Evolutionary conservation across 2,797 vertebrate genomes (phyloP), one percentile per base, ranked within the genome.

Genomic region (Odontamblyopus lacepedii): DNA sequence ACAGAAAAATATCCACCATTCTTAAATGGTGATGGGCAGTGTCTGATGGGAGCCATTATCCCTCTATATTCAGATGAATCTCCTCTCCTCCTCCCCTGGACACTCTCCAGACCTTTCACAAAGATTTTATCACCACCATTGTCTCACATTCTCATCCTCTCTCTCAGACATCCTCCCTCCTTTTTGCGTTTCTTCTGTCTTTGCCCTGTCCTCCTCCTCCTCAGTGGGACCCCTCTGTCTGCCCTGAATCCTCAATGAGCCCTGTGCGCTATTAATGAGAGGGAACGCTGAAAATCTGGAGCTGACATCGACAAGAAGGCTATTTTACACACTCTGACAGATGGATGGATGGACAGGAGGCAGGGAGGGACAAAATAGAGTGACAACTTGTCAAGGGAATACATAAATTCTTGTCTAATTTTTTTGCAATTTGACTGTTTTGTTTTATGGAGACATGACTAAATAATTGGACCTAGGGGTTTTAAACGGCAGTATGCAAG

Each of bases 261-360:
- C 62, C 70, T 78, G 67, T 92, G 84, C 83, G 89, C 82, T 80
- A 88, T 88, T 88, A 86, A 90, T 91, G 85, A 87, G 79, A 72
- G 72, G 73, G 75, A 82, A 79, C 18, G 76, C 78, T 80, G 79
- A 81, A 85, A 76, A 71, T 80, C 64, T 35, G 19, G 79, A 75
- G 70, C 77, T 85, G 83, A 89, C 74, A 80, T 60, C 81, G 82
- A 84, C 77, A 75, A 71, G 72, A 75, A 35, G 56, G 41, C 44
- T 59, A 62, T 6, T 69, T 78, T 81, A 72, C 72, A 76, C 75
- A 73, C 55, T 60, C 74, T 70, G 76, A 77, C 72, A 73, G 72
- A 80, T 72, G 67, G 74, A 85, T 79, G 67, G 26, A 85, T 78
- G 67, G 26, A 15, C 3, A 27, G 57, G 26, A 60, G 57, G n/a